Percentiles rank a stretch among this genome's conserved stretches.
Evolutionary conservation across 2,113 vertebrate species (phyloP).

Genomic region (Notothenia coriiceps): DNA sequence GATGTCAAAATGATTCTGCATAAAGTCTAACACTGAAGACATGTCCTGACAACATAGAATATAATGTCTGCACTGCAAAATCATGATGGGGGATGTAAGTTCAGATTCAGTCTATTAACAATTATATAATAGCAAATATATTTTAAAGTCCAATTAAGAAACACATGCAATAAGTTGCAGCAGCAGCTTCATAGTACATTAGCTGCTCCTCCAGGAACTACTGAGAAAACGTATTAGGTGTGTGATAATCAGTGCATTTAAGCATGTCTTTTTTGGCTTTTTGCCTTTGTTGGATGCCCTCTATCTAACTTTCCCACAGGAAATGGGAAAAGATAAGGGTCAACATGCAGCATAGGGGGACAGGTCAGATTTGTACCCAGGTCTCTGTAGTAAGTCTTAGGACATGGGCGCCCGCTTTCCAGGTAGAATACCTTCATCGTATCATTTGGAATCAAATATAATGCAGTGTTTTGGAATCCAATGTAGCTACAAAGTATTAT

Average conservation of each 20-base stretch:
- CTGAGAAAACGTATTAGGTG: constrained; percentile 6
- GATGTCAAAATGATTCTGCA: constrained; percentile 44
- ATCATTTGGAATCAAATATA: not conserved
- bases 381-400: too few species aligned
- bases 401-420: too few species aligned
- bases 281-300: too few species aligned
- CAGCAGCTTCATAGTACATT: not conserved
- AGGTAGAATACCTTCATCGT: not conserved
- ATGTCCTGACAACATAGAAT: constrained; percentile 34
- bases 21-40: constrained; percentile 12
- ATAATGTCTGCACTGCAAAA: constrained; percentile 21
- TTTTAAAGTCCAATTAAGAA: constrained; percentile 19
- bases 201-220: not conserved
- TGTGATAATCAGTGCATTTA: not conserved
- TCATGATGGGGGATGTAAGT: constrained; percentile 4
- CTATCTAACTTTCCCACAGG: too few species aligned
- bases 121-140: not conserved
- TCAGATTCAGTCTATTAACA: constrained; percentile 30
- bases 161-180: constrained; percentile 4
- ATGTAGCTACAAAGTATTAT: not conserved
- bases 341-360: too few species aligned
- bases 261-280: too few species aligned
- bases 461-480: constrained; percentile 17
- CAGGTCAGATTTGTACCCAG: too few species aligned
- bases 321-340: too few species aligned